Evolutionary conservation across 2,888 invertebrate genomes (phyloP).

Genomic region (Antheraea yamamai): DNA sequence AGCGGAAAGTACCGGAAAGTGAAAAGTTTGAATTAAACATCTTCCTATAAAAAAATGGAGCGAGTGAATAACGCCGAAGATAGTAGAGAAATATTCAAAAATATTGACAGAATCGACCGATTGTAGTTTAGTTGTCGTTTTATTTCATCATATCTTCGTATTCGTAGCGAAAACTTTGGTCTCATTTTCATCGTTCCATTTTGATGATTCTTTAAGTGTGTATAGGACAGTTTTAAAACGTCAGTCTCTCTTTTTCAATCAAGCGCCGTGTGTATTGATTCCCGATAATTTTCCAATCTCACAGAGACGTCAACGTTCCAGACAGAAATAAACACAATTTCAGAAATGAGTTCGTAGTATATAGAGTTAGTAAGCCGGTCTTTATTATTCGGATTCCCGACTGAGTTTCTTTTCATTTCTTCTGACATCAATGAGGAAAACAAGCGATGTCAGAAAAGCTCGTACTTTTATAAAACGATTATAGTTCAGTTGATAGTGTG

Average conservation of each 20-base stretch:
- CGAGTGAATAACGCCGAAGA: too few species aligned
- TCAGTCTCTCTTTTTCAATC: background rate
- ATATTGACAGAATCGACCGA: too few species aligned
- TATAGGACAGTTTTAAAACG: background rate
- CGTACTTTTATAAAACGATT: background rate
- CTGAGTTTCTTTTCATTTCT: background rate
- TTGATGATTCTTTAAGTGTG: background rate
- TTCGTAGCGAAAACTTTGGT: too few species aligned
- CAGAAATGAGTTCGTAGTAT: background rate
- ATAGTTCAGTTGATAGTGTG: too few species aligned
- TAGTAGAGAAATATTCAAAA: too few species aligned
- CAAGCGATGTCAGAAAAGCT: background rate
- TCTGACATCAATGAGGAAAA: background rate
- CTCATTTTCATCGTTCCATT: background rate
- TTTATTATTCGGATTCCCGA: background rate
- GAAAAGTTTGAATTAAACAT: too few species aligned
- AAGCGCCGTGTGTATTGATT: conserved; percentile 3
- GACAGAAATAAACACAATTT: conserved; percentile 3
- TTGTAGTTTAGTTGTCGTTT: too few species aligned
- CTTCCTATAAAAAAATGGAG: too few species aligned
- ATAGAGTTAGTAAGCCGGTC: background rate
- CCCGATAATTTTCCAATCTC: conserved; percentile 4
- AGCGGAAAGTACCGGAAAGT: too few species aligned
- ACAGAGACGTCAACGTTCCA: background rate
- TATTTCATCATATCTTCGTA: too few species aligned